Evolutionary conservation across 2,797 vertebrate genomes (phyloP).

Genomic region (Otolemur crassicaudatus): DNA sequence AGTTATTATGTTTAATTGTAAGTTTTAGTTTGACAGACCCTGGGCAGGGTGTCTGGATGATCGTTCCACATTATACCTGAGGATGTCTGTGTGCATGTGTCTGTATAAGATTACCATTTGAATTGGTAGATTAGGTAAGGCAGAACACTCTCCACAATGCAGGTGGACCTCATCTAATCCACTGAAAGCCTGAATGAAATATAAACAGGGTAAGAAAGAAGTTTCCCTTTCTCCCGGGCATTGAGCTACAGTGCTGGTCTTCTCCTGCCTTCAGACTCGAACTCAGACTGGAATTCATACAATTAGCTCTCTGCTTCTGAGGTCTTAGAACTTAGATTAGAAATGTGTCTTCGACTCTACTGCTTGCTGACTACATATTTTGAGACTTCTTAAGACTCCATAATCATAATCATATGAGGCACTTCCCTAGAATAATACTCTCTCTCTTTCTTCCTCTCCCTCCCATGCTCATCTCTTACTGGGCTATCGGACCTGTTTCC

Average conservation of each 20-base stretch:
- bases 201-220: not conserved
- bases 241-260: not conserved
- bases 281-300: not conserved
- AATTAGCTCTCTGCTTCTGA: not conserved
- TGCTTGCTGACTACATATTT: not conserved
- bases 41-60: not conserved
- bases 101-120: not conserved
- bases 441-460: not conserved
- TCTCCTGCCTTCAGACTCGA: not conserved
- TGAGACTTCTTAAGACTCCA: not conserved
- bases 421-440: not conserved
- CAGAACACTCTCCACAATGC: too few species aligned
- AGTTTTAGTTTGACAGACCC: not conserved
- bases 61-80: not conserved
- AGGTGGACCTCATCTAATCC: not conserved
- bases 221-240: not conserved
- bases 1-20: not conserved
- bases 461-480: not conserved
- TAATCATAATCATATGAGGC: not conserved
- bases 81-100: not conserved
- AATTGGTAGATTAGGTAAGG: not conserved
- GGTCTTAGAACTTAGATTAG: not conserved
- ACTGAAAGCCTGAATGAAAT: not conserved
- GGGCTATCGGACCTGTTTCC: not conserved
- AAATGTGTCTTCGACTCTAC: not conserved